phyloP scores from a whole-genome alignment of 2,113 vertebrate genomes.

The Macaca fascicularis region T2T-MFA8v1.1 NC_088376.1:171955501-171956000 shows the following conservation, averaged over 20 bases:
- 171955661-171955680: neutral
- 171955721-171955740: neutral
- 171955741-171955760: conserved; percentile 9
- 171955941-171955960: neutral
- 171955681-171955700: neutral
- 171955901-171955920: neutral
- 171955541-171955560: neutral
- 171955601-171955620: neutral
- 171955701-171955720: neutral
- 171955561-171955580: neutral
- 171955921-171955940: neutral
- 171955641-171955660: conserved; percentile 4
- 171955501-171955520: neutral
- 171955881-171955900: neutral
- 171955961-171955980: neutral
- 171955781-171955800: neutral
- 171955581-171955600: neutral
- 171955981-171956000: neutral
- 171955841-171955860: neutral
- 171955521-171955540: neutral
- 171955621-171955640: neutral
- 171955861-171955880: neutral
- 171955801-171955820: neutral
- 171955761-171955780: neutral
- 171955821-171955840: neutral